phyloP scores from a whole-genome alignment of 2,888 invertebrate species.

The Microctonus brassicae region DNA sequence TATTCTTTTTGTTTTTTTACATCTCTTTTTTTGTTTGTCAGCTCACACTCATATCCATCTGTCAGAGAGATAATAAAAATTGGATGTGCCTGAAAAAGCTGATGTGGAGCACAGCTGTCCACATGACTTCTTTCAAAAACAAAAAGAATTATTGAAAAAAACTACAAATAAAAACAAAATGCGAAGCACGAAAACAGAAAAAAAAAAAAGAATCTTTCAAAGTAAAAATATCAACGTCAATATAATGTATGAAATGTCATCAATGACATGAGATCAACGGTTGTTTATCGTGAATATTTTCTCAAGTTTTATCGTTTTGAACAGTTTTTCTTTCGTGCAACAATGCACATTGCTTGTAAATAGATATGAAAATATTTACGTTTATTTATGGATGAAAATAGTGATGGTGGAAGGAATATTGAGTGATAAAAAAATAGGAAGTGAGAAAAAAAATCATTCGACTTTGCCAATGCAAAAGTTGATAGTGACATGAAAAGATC shows the following conservation, averaged over 20 bases:
- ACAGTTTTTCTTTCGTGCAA: not conserved
- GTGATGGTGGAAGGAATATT: not conserved
- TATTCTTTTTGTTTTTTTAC: not conserved
- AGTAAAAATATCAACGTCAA: not conserved
- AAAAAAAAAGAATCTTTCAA: no score
- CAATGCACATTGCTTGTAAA: not conserved
- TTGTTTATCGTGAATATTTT: constrained; percentile 5
- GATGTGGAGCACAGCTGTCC: not conserved
- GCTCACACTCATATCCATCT: not conserved
- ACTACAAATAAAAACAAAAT: not conserved
- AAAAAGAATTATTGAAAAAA: not conserved
- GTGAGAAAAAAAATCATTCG: not conserved
- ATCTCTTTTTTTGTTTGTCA: not conserved
- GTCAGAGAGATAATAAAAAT: not conserved
- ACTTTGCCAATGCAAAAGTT: not conserved
- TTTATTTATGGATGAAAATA: not conserved
- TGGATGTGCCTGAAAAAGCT: not conserved
- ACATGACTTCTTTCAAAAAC: not conserved
- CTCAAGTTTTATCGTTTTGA: not conserved
- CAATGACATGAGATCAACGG: not conserved
- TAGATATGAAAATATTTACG: not conserved
- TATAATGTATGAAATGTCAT: not conserved
- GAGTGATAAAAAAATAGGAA: not conserved
- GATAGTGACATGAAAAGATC: constrained; percentile 11
- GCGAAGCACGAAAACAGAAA: no score